phyloP scores from a whole-genome alignment of 2,888 invertebrate genomes.

The Chrysodeixis includens region DNA sequence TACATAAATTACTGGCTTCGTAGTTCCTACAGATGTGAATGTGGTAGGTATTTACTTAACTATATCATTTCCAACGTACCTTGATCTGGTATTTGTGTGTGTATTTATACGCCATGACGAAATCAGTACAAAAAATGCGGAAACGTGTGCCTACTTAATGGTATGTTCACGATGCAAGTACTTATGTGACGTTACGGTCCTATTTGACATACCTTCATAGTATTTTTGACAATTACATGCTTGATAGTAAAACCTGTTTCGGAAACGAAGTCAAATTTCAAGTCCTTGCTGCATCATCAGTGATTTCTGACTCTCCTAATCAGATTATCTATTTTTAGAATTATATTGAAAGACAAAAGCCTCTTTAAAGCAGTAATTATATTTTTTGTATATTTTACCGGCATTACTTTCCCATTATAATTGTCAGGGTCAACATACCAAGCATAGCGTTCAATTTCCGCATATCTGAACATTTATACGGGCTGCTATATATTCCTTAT shows the following conservation, averaged over 20 bases:
- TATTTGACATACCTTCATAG: neutral
- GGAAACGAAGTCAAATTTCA: no score
- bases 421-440: slow-evolving; percentile 30
- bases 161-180: slow-evolving; percentile 12
- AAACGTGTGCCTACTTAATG: slow-evolving; percentile 15
- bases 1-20: no score
- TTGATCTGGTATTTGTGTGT: slow-evolving; percentile 20
- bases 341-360: no score
- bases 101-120: slow-evolving; percentile 35
- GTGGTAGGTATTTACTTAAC: slow-evolving; percentile 15
- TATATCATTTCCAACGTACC: slow-evolving; percentile 10
- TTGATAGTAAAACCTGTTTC: no score
- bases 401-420: slow-evolving; percentile 5
- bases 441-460: slow-evolving; percentile 50
- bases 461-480: slow-evolving; percentile 44
- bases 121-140: slow-evolving; percentile 43
- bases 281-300: no score
- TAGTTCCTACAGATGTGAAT: neutral
- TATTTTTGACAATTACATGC: no score
- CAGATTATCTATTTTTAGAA: no score
- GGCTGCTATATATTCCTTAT: slow-evolving; percentile 11
- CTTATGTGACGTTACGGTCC: neutral
- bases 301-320: no score
- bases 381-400: neutral
- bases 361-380: no score